Percentiles rank a stretch among this genome's conserved stretches.
phyloP scores from a whole-genome alignment of 2,888 invertebrate species.

The Diarsia mendica region DNA sequence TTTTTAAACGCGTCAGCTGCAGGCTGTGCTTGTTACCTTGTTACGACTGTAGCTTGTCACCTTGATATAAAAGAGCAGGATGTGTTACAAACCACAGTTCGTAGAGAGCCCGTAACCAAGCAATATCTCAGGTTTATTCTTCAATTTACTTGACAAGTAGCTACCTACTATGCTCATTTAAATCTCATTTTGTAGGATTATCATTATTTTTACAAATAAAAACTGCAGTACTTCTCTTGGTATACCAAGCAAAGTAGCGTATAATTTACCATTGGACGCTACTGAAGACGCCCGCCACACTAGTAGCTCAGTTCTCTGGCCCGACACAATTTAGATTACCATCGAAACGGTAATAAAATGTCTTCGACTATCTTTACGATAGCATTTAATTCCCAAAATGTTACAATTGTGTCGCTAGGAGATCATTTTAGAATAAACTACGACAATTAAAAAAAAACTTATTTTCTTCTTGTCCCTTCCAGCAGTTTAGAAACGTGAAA shows the following conservation, averaged over 20 bases:
- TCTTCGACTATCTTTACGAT: too few species aligned
- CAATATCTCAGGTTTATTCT: neutral
- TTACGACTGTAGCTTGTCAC: constrained; percentile 48
- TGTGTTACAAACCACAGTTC: neutral
- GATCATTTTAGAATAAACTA: neutral
- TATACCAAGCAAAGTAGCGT: neutral
- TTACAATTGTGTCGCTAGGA: neutral
- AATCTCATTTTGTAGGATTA: neutral
- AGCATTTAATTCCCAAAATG: neutral
- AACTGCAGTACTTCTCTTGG: neutral
- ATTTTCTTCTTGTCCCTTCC: constrained; percentile 24
- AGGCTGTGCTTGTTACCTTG: constrained; percentile 67
- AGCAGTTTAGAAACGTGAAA: constrained; percentile 40
- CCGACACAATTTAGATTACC: too few species aligned
- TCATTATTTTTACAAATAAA: neutral
- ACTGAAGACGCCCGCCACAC: too few species aligned
- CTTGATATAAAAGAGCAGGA: constrained; percentile 38
- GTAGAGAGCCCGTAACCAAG: neutral
- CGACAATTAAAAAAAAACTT: neutral
- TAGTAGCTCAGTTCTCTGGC: too few species aligned
- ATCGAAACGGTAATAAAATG: too few species aligned
- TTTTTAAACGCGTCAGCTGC: constrained; percentile 73
- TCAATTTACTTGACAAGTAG: neutral
- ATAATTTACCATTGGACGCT: neutral
- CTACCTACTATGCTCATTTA: neutral